A percentile compares a stretch with the other conserved stretches of the same genome.
Evolutionary conservation across 2,113 vertebrate species (phyloP).

Genomic region (Silurus meridionalis): DNA sequence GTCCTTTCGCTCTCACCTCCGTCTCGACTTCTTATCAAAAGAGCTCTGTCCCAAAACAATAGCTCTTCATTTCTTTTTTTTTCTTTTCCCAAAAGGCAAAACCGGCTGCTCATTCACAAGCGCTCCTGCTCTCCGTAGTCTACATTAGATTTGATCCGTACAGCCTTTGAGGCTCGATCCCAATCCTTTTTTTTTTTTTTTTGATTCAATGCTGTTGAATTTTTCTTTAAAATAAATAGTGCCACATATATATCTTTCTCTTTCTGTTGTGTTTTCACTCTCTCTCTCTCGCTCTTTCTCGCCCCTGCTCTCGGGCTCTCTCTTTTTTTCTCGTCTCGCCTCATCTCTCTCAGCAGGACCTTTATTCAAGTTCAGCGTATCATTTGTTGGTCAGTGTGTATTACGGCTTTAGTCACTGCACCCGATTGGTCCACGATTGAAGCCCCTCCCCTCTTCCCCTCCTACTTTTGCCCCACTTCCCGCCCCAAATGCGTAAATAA

Average conservation of each 20-base stretch:
- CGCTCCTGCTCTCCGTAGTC: background rate
- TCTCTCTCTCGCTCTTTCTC: background rate
- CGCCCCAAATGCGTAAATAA: background rate
- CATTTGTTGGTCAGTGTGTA: slow-evolving; percentile 47
- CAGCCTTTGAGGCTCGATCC: background rate
- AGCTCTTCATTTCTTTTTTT: background rate
- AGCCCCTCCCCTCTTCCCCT: slow-evolving; percentile 18
- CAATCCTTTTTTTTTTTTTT: too few species aligned
- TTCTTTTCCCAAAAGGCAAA: slow-evolving; percentile 32
- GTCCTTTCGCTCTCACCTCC: slow-evolving; percentile 14
- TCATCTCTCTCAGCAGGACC: slow-evolving; percentile 53
- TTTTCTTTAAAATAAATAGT: too few species aligned
- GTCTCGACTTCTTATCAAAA: slow-evolving; percentile 42
- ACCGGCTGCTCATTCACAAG: slow-evolving; percentile 33
- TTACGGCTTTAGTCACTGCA: slow-evolving; percentile 20
- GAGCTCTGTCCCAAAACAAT: slow-evolving; percentile 38
- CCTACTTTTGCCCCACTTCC: background rate
- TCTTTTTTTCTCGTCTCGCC: background rate
- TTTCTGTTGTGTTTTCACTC: too few species aligned
- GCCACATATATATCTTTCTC: background rate
- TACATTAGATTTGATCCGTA: background rate
- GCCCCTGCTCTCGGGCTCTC: background rate
- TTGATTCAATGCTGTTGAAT: too few species aligned
- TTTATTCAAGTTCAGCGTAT: slow-evolving; percentile 47
- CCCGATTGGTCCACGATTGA: slow-evolving; percentile 3